phyloP scores from a whole-genome alignment of 2,888 invertebrate genomes.

The Idaea biselata region DNA sequence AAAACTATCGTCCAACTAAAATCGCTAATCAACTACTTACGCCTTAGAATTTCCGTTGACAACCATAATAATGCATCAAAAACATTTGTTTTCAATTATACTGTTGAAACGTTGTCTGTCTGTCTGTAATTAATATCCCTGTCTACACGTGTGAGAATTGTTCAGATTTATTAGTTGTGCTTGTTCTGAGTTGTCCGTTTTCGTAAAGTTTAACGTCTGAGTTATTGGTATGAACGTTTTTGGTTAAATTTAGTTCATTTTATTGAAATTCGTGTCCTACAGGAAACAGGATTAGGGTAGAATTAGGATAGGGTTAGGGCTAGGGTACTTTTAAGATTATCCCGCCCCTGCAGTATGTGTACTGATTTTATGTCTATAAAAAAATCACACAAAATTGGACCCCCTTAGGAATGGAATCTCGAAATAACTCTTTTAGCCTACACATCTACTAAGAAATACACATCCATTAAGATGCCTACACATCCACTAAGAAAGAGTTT shows the following conservation, averaged over 20 bases:
- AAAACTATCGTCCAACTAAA: background rate
- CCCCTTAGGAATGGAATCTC: too few relatives aligned
- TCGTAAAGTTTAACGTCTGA: background rate
- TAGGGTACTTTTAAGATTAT: too few relatives aligned
- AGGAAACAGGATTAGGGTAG: too few relatives aligned
- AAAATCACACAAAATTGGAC: too few relatives aligned
- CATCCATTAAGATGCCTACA: too few relatives aligned
- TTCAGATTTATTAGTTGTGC: background rate
- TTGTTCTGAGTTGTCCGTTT: background rate
- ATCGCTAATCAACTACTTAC: background rate
- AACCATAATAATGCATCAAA: constrained; percentile 37
- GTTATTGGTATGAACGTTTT: constrained; percentile 6
- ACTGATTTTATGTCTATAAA: too few relatives aligned
- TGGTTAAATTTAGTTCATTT: background rate
- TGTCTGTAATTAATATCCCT: constrained; percentile 62
- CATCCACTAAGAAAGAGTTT: too few relatives aligned
- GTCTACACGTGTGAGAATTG: constrained; percentile 36
- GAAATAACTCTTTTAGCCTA: too few relatives aligned
- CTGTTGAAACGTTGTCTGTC: constrained; percentile 67
- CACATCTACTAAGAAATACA: too few relatives aligned
- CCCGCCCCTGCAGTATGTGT: too few relatives aligned
- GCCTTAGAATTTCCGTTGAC: constrained; percentile 32
- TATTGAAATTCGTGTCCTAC: too few relatives aligned
- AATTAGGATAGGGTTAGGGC: too few relatives aligned
- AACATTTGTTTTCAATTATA: constrained; percentile 75